These are phyloP conservation scores for Characodon lateralis DNA, from an alignment of 2,797 vertebrate species.

Conservation along the genomic window DNA sequence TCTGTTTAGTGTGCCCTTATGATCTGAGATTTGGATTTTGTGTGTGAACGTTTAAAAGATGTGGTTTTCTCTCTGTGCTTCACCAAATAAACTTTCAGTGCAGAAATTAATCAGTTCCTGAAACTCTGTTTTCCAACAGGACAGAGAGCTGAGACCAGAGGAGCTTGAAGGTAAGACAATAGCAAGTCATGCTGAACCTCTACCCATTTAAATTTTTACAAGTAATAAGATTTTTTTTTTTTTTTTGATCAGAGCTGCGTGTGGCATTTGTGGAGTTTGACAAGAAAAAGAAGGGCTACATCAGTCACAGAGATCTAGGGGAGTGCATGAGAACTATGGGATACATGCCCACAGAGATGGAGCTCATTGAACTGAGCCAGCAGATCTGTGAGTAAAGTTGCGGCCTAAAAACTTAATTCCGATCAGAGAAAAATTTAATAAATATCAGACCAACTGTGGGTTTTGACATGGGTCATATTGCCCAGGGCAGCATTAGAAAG, in stretches of 20 bases:
- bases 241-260: constrained; percentile 85
- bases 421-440: not conserved
- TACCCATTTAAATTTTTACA: too few species aligned
- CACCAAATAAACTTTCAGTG: not conserved
- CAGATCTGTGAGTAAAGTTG: constrained; percentile 85
- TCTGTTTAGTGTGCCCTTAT: not conserved
- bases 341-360: constrained; percentile 99
- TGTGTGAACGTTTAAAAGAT: not conserved
- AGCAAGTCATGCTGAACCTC: not conserved
- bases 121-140: constrained; percentile 63
- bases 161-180: constrained; percentile 80
- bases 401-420: not conserved
- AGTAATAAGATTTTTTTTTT: not conserved
- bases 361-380: constrained; percentile 96
- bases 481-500: not conserved
- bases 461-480: not conserved
- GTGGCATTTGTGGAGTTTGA: constrained; percentile 94
- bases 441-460: not conserved
- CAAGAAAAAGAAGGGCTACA: constrained; percentile 88
- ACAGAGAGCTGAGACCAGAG: constrained; percentile 81
- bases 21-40: not conserved
- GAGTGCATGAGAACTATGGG: constrained; percentile 98
- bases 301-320: constrained; percentile 91
- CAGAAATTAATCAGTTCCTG: not conserved
- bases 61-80: not conserved